Percentiles rank a stretch among this genome's conserved stretches.
These are phyloP conservation scores for Palythoa grandiflora DNA, from an alignment of 92 coral and sea anemone genomes.

Conservation along the genomic window DNA sequence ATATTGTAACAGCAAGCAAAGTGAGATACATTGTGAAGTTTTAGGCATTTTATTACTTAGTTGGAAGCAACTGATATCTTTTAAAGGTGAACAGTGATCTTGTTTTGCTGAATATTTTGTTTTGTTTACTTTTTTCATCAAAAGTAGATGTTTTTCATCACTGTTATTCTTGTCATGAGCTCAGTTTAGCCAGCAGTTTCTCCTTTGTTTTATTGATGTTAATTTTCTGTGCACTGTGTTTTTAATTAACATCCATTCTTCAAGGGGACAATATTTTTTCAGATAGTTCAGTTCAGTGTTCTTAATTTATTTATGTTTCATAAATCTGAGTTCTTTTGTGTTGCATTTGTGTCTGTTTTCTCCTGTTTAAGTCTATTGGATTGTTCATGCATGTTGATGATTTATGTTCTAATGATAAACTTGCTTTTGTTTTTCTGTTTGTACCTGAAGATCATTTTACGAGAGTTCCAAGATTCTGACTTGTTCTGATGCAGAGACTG, in stretches of 20 bases:
- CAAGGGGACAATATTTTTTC: not conserved
- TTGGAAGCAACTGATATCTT: too few relatives aligned
- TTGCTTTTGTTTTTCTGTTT: constrained; percentile 28
- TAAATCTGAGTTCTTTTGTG: not conserved
- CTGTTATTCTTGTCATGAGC: too few relatives aligned
- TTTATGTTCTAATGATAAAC: constrained; percentile 18
- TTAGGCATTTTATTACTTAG: too few relatives aligned
- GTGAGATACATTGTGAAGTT: too few relatives aligned
- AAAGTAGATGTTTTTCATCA: too few relatives aligned
- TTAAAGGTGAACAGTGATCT: too few relatives aligned
- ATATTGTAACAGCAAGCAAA: too few relatives aligned
- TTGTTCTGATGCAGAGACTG: constrained; percentile 44
- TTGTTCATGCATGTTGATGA: not conserved
- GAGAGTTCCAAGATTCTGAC: constrained; percentile 46
- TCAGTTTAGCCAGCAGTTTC: too few relatives aligned
- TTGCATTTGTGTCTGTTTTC: constrained; percentile 5
- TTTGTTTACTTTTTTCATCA: too few relatives aligned
- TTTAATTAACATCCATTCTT: not conserved
- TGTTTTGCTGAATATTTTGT: too few relatives aligned
- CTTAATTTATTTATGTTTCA: not conserved
- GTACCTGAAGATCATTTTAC: constrained; percentile 39
- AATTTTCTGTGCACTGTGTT: not conserved
- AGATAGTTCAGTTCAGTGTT: not conserved
- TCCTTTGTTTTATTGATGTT: not conserved
- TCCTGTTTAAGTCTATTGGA: not conserved